Base-by-base conservation (phyloP, 2,113 vertebrate species). In the Leuciscus idus region DNA sequence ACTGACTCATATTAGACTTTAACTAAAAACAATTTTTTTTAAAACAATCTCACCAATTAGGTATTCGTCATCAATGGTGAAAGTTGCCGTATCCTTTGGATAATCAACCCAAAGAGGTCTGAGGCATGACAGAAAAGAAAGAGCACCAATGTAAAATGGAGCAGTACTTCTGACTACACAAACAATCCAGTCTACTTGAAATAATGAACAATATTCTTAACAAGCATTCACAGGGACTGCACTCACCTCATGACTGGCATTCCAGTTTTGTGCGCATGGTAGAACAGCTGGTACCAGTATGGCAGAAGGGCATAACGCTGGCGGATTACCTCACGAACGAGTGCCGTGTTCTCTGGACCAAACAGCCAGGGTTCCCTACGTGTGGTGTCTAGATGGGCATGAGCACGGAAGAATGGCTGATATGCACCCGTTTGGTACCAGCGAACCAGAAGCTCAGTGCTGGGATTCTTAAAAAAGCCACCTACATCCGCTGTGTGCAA, bases 391-490 rank as follows among this genome's bases (percentile, higher is more conserved):
- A 99, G 83, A 91, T 99, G 97, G 2, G 97, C 97, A 4, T 99
- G 97, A 10, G 97, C 95, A 1, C 97, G 94, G 90, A 96, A 98
- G 90, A 98, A 99, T 0, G 97, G 97, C 93, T 98, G 97, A 89
- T 97, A 98, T 0, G 97, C 96, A 0, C 96, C 97, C 0, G 95
- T 94, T 91, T 98, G 97, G 92, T 98, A 98, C 97, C 97, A 98
- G 78, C 97, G 97, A 64, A 98, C 95, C 79, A 98, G 92, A 88
- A 98, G 92, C 90, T 98, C 97, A 0, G 94, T 82, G 77, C 94
- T 96, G 0, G 97, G 96, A 61, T 95, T 92, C 91, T 96, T 97
- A 91, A 98, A 98, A 91, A 98, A 98, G 39, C 97, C 97, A 0
- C 97, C 97, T 1, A 98, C 95, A 6, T 98, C 97, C 70, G 97